Evolutionary conservation across 2,113 vertebrate genomes (phyloP), one percentile per base, ranked within the genome.

Genomic region (Glareola pratincola): DNA sequence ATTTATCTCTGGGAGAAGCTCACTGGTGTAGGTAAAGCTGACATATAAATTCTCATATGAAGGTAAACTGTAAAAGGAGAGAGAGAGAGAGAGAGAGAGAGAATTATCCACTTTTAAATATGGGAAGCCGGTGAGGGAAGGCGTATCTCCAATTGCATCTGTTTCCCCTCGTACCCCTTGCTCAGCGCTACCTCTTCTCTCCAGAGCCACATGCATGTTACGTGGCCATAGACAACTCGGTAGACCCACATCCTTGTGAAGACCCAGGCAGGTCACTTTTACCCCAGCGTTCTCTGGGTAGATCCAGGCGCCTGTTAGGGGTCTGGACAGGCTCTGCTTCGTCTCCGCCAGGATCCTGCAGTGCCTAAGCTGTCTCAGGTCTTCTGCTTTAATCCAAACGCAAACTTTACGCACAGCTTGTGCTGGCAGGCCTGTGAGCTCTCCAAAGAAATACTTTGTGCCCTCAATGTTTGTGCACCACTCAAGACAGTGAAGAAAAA

Each of bases 1-100:
- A 94, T 85, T 67, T n/a, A 29, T 79, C 84, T 71, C 74, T 37
- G 45, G 41, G 16, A 97, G 67, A 79, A 85, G n/a, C 78, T 60
- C 68, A n/a, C 62, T 85, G 36, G 34, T 43, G 76, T 32, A 86
- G 77, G 83, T 66, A 45, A 92, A 92, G 71, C 71, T 57, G 57
- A 39, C 72, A 75, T 41, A 32, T 24, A 76, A 82, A 89, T 75
- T 83, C 43, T 75, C 45, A 22, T 20, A 18, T 3, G 9, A 80
- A 79, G 14, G 41, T 43, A 87, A 80, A 88, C 16, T 34, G 41
- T 2, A 85, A 80, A 77, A 95, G 22, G 53, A 84, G 68, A 48
- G 47, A 22, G 47, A 48, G 47, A 94, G 47, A 22, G 47, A 48
- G 47, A 94, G 68, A 48, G 47, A 22, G 47, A 48, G 47, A 94